Conservation (phyloP, 2,797 vertebrate species). For the Cynopterus sphinx region DNA sequence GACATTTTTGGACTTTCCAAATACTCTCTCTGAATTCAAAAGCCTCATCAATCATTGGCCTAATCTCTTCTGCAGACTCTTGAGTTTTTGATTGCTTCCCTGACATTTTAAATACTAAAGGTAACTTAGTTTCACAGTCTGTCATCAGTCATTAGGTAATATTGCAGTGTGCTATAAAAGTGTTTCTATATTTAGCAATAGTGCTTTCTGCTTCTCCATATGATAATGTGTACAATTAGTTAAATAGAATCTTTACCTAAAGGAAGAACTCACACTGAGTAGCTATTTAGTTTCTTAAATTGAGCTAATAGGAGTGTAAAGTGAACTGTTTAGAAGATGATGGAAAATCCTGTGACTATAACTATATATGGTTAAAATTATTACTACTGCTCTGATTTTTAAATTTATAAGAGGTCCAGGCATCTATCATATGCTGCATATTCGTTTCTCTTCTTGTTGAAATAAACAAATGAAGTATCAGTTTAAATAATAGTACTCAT, state of each 20-base stretch:
- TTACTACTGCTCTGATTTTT: neutral
- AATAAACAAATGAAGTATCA: neutral
- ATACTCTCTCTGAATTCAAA: constrained; percentile 21
- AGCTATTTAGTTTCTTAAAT: neutral
- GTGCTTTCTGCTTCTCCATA: neutral
- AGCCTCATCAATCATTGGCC: constrained; percentile 20
- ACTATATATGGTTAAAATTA: neutral
- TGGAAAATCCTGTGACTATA: neutral
- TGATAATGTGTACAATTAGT: neutral
- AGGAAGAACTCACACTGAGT: neutral
- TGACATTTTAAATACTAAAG: constrained; percentile 67
- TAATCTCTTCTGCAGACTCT: neutral
- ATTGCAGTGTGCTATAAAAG: neutral
- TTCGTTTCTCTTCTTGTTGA: neutral
- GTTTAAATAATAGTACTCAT: neutral
- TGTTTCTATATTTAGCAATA: constrained; percentile 34
- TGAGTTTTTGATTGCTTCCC: constrained; percentile 51
- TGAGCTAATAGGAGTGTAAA: neutral
- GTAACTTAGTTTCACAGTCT: constrained; percentile 43
- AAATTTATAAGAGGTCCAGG: neutral
- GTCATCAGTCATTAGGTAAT: constrained; percentile 43
- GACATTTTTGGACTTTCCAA: constrained; percentile 13
- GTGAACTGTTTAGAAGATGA: neutral
- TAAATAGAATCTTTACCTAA: neutral
- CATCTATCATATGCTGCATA: neutral